A percentile compares a stretch with the other conserved stretches of the same genome.
Evolutionary conservation across 53 echinoderm and acorn worm genomes (phyloP).

Genomic region (Holothuria scabra): DNA sequence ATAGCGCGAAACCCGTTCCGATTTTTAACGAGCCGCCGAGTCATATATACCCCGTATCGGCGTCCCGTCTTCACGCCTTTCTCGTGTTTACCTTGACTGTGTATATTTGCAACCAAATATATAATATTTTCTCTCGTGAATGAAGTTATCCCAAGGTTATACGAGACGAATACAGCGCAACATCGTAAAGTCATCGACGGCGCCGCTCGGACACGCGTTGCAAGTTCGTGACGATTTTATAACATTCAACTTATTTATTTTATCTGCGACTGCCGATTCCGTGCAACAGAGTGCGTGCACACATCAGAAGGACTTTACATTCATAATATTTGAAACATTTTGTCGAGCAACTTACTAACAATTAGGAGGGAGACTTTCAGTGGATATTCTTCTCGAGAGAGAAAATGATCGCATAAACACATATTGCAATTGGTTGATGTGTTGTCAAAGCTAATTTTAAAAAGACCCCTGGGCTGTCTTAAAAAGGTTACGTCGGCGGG

Average conservation of each 20-base stretch:
- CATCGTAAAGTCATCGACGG: slow-evolving; percentile 29
- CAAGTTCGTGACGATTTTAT: too few species aligned
- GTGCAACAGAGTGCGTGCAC: background rate
- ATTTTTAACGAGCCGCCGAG: slow-evolving; percentile 11
- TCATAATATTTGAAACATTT: slow-evolving; percentile 38
- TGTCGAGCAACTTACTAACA: slow-evolving; percentile 35
- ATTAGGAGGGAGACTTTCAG: slow-evolving; percentile 12
- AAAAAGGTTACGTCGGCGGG: slow-evolving; percentile 22
- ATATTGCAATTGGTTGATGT: too few species aligned
- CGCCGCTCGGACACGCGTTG: slow-evolving; percentile 23
- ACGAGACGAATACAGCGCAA: slow-evolving; percentile 12
- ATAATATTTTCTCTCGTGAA: slow-evolving; percentile 12
- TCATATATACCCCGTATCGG: background rate
- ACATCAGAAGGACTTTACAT: slow-evolving; percentile 19
- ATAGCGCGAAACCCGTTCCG: background rate
- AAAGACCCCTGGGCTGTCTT: slow-evolving; percentile 23
- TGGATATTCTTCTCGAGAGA: too few species aligned
- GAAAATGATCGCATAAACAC: too few species aligned
- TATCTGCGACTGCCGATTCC: too few species aligned
- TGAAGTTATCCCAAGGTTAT: slow-evolving; percentile 14
- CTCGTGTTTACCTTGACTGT: slow-evolving; percentile 6
- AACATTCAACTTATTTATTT: too few species aligned
- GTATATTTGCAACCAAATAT: background rate
- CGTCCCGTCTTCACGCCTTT: slow-evolving; percentile 31
- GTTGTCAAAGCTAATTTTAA: slow-evolving; percentile 29